Percentiles rank a stretch among this genome's conserved stretches.
phyloP scores from a whole-genome alignment of 2,113 vertebrate genomes.

The Erythrocercus mccallii region DNA sequence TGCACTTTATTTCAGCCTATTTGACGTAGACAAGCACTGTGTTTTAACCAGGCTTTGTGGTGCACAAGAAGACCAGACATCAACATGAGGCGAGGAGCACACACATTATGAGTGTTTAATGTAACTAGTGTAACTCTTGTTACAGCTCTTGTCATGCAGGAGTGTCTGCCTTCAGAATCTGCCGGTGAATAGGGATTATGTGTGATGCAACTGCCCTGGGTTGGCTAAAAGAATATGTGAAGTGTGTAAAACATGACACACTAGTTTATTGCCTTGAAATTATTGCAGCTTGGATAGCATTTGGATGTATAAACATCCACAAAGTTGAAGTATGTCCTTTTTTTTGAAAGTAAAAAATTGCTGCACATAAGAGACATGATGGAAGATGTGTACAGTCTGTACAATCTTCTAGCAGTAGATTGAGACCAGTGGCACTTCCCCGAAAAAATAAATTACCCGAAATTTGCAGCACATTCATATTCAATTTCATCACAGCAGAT shows the following conservation, averaged over 20 bases:
- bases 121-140: background rate
- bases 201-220: background rate
- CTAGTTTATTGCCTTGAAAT: background rate
- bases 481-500: constrained; percentile 89
- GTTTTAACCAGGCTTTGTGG: background rate
- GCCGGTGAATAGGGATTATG: background rate
- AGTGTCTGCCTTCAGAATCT: background rate
- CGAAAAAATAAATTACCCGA: constrained; percentile 84
- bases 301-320: constrained; percentile 24
- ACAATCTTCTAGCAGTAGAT: constrained; percentile 73
- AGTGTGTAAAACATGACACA: background rate
- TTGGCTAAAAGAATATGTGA: background rate
- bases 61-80: background rate
- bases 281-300: background rate
- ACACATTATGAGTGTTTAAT: background rate
- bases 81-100: background rate
- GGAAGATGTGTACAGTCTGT: constrained; percentile 71
- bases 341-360: constrained; percentile 56
- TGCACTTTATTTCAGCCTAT: background rate
- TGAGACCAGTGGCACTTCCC: constrained; percentile 79
- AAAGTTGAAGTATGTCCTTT: constrained; percentile 25
- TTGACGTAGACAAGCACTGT: background rate
- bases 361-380: constrained; percentile 48
- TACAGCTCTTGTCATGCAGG: background rate
- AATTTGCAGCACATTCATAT: constrained; percentile 86